Evolutionary conservation across 1,140 invertebrate genomes (phyloP).

Genomic region (Drosophila biarmipes): DNA sequence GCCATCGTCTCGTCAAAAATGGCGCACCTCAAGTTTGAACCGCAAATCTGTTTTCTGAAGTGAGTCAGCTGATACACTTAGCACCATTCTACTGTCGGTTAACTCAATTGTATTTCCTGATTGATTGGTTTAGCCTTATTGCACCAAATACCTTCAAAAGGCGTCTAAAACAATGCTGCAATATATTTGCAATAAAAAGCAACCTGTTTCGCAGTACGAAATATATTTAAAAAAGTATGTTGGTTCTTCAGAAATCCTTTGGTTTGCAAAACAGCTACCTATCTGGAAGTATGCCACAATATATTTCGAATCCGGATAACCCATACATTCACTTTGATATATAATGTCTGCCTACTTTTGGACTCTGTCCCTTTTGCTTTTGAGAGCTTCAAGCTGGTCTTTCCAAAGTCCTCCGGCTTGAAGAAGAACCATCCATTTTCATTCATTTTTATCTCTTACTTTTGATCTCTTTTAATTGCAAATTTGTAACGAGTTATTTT

Average conservation of each 20-base stretch:
- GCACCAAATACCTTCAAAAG: no score
- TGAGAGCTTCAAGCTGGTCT: background rate
- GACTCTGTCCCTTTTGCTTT: no score
- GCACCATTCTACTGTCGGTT: background rate
- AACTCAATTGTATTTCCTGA: background rate
- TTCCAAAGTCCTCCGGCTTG: background rate
- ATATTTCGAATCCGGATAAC: no score
- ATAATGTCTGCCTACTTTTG: no score
- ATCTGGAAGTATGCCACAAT: no score
- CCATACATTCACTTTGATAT: no score
- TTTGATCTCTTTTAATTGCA: slow-evolving; percentile 18
- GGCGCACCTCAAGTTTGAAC: slow-evolving; percentile 1
- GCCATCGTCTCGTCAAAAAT: background rate
- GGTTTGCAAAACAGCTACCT: no score
- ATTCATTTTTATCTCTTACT: slow-evolving; percentile 4
- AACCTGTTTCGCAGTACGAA: no score
- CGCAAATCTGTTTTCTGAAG: slow-evolving; percentile 10
- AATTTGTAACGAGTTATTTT: slow-evolving; percentile 13
- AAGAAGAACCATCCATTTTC: background rate
- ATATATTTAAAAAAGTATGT: no score
- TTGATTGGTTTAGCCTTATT: background rate
- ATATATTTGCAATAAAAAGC: no score
- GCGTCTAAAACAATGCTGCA: no score
- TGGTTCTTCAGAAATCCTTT: no score
- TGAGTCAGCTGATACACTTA: background rate